phyloP scores from a whole-genome alignment of 2,113 vertebrate species.

The Odocoileus hemionus region DNA sequence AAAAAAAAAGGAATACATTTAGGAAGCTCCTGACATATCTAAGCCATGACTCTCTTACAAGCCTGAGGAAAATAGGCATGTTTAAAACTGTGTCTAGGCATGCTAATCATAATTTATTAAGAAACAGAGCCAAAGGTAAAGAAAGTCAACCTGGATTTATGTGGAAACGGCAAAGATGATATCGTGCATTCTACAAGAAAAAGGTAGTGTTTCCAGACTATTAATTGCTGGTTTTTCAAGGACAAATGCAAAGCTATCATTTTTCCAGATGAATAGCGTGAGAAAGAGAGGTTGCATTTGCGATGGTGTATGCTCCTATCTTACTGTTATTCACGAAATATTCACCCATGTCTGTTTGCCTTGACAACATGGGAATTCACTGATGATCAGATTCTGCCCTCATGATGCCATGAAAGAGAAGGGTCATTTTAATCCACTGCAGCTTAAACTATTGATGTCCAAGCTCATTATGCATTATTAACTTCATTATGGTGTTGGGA shows the following conservation, averaged over 20 bases:
- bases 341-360: neutral
- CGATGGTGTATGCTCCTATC: neutral
- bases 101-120: constrained; percentile 43
- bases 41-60: neutral
- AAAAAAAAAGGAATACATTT: neutral
- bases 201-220: constrained; percentile 57
- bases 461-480: constrained; percentile 68
- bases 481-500: constrained; percentile 52
- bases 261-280: constrained; percentile 50
- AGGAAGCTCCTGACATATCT: constrained; percentile 13
- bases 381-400: constrained; percentile 43
- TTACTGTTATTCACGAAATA: neutral
- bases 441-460: constrained; percentile 60
- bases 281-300: neutral
- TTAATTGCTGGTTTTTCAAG: constrained; percentile 54
- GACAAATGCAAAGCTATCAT: constrained; percentile 42
- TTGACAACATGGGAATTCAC: constrained; percentile 50
- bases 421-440: constrained; percentile 11
- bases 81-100: neutral
- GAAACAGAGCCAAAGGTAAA: neutral
- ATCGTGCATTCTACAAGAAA: constrained; percentile 44
- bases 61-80: neutral
- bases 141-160: constrained; percentile 32
- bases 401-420: constrained; percentile 43
- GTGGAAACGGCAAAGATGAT: constrained; percentile 2